Base-by-base conservation (phyloP, 1,140 invertebrate genomes). In the Doryteuthis pealeii region DNA sequence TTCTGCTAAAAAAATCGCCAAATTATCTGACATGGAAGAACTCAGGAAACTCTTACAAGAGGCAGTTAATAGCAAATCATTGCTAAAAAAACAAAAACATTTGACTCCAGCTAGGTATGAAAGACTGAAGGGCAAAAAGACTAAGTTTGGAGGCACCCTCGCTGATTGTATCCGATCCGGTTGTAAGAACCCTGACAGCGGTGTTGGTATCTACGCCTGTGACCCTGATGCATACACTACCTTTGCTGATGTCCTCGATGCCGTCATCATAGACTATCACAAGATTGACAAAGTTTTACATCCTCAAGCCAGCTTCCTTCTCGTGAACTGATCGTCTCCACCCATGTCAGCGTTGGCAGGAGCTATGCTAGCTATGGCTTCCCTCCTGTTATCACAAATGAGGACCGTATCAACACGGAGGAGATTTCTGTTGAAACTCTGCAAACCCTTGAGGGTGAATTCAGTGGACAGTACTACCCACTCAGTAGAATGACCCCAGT, bases 241-340 rank as follows among this genome's bases (percentile, higher is more conserved):
- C 15, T 86, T 86, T 73, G 81, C 80, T n/a, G 79, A 79, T 62
- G 71, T 86, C 0, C 78, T 86, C 43, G 79, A 84, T 71, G 72
- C 76, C 30, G 81, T 87, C 32, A 87, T 85, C 74, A 80, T 80
- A 76, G 80, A 80, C 68, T 83, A 84, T 77, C 84, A 87, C 78
- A 83, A 83, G 74, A 79, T 82, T 30, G 30, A 66, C 30, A 76
- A 79, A 58, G 77, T 83, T 15, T 79, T 94, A 86, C 97, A 99
- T 88, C 97, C 97, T 0, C 88, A 77, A 15, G 79, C 81, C 18
- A 76, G 81, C 67, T 81, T 90, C 96, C 97, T 26, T 87, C 89
- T 35, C 76, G 78, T 32, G 76, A 86, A 45, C 83, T 80, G 67
- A 81, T 86, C 32, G 67, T 83, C n/a, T 85, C 82, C 26, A 84